Evolutionary conservation across 1,140 invertebrate genomes (phyloP), one percentile per base, ranked within the genome.

Genomic region (Pinna nobilis): DNA sequence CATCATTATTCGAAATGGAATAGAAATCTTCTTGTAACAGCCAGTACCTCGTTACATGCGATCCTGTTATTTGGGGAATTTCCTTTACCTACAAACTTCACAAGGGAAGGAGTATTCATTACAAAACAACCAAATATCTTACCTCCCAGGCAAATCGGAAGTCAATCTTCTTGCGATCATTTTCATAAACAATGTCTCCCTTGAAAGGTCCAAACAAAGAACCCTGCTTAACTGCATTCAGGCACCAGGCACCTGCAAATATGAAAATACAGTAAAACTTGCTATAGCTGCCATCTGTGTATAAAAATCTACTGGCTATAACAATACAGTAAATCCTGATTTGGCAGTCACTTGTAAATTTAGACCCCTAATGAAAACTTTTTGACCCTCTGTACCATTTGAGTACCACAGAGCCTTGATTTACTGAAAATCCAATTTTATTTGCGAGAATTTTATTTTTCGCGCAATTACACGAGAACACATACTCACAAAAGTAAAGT

Each of bases 131-230:
- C 49, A 15, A 55, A 13, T 37, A 23, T 74, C 74, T 55, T 64
- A 84, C 83, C 66, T 84, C 79, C 83, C 83, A 84, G n/a, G 82
- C 79, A 79, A 64, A 84, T 72, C 82, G 78, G 55, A 76, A 84
- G 61, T 80, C 77, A 20, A 84, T 68, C 2, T 68, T 59, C 25
- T 64, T 69, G n/a, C 73, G 57, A 30, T 80, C 57, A 23, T 75
- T 68, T 60, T 78, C 64, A 15, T 70, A 44, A 13, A 82, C 75
- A n/a, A 81, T 76, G 49, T 82, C 78, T 35, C 83, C 81, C 35
- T 72, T 76, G 73, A 72, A 84, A 25, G 83, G 83, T 28, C 83
- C 83, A 74, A 81, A 80, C 25, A 77, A 61, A n/a, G 69, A 72
- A 11, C 75, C 76, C 33, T 76, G 71, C 3, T 32, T 55, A n/a